Evolutionary conservation across 2,797 vertebrate genomes (phyloP), one percentile per base, ranked within the genome.

Genomic region (Ptychobarbus kaznakovi): DNA sequence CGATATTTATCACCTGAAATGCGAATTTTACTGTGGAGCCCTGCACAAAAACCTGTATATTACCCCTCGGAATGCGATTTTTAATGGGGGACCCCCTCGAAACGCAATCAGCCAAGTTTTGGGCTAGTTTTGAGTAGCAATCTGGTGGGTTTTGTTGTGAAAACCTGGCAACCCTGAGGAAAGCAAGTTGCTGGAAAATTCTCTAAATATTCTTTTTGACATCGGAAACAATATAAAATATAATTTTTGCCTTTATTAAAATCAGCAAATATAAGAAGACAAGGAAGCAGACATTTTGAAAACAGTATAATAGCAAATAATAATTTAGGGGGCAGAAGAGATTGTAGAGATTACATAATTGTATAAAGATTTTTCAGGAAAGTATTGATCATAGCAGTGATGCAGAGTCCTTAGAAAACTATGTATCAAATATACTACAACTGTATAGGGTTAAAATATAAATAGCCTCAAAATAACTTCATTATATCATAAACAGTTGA

Each of bases 1-100:
- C 2, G 0, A 56, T 56, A 22, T 22, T 22, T 56, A 56, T 1
- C 53, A 2, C 53, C 53, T 56, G 20, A 56, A 56, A 56, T 22
- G 53, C 3, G 0, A 2, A 53, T 53, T 8, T 20, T 53, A 20
- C 6, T 0, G 18, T 6, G 51, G 51, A 53, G 20, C 20, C 8
- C 3, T 0, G 1, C 20, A 3, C 9, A 56, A 56, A 56, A 56
- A 10, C 0, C 0, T 22, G 7, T 9, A 9, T 22, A 22, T 22
- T 16, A 51, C 15, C 15, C 46, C 46, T 5, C 1, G 1, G 1
- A 49, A 49, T 13, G 44, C 4, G 1, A 49, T 49, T 49, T 49
- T 49, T 49, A 49, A 49, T 5, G 46, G 46, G 20, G 20, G 3
- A 3, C 1, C 20, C 53, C 8, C 53, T 58, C 3, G 3, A 58